phyloP scores from a whole-genome alignment of 2,113 vertebrate genomes.

The Chamaea fasciata region DNA sequence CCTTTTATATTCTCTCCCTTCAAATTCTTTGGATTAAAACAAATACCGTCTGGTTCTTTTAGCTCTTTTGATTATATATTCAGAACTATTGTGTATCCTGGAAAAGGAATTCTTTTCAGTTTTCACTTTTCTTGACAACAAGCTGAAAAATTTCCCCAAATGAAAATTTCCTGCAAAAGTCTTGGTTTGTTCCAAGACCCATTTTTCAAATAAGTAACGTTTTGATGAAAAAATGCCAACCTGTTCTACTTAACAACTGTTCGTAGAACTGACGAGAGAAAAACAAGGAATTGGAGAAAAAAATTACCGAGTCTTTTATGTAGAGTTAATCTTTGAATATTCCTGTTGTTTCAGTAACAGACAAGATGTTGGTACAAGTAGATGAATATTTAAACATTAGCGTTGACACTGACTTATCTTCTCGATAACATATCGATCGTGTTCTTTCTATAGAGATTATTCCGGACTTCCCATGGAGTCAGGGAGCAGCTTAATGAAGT shows the following conservation, averaged over 20 bases:
- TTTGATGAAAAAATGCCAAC: constrained; percentile 69
- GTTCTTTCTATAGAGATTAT: constrained; percentile 50
- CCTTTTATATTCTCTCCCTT: constrained; percentile 67
- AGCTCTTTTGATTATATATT: constrained; percentile 68
- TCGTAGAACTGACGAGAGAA: constrained; percentile 54
- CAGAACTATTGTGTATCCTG: constrained; percentile 66
- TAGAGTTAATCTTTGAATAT: constrained; percentile 67
- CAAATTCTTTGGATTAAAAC: constrained; percentile 67
- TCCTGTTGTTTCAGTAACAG: constrained; percentile 63
- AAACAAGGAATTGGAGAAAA: constrained; percentile 60
- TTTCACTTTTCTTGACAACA: constrained; percentile 66
- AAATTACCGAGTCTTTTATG: constrained; percentile 54
- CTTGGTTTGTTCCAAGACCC: constrained; percentile 65
- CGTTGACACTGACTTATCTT: constrained; percentile 62
- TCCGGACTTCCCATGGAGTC: constrained; percentile 22
- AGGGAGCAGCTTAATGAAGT: constrained; percentile 38
- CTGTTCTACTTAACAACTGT: constrained; percentile 66
- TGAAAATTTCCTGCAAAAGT: constrained; percentile 65
- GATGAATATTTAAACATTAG: constrained; percentile 65
- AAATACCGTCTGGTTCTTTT: constrained; percentile 65
- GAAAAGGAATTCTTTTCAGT: constrained; percentile 65
- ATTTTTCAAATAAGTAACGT: constrained; percentile 67
- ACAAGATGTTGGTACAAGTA: constrained; percentile 54
- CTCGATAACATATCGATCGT: constrained; percentile 46
- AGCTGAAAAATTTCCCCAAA: constrained; percentile 65